Evolutionary conservation across 2,888 invertebrate genomes (phyloP).

Genomic region (Embidobia sp.): DNA sequence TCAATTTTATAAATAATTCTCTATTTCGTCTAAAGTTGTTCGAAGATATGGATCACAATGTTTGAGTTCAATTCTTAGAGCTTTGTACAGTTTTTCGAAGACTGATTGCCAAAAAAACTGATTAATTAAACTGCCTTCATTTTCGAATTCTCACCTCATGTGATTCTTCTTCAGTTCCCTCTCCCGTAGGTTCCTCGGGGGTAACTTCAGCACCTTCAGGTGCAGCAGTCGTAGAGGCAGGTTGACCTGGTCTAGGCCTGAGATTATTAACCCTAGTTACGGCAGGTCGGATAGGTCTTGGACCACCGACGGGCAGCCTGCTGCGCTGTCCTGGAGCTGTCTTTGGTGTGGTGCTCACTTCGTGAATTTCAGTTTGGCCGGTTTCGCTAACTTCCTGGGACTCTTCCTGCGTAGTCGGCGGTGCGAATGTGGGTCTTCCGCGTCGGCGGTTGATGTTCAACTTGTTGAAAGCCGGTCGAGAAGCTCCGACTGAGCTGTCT

Average conservation of each 20-base stretch:
- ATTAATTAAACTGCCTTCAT: too few species aligned
- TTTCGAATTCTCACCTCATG: conserved; percentile 77
- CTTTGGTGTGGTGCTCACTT: conserved; percentile 58
- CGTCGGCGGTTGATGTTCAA: conserved; percentile 75
- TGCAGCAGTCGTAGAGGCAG: conserved; percentile 81
- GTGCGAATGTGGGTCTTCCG: conserved; percentile 72
- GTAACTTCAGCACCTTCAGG: conserved; percentile 71
- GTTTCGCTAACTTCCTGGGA: conserved; percentile 67
- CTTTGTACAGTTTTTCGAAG: too few species aligned
- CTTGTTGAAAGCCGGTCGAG: conserved; percentile 75
- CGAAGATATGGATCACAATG: too few species aligned
- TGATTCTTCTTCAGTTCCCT: conserved; percentile 79
- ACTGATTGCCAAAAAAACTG: too few species aligned
- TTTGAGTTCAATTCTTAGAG: too few species aligned
- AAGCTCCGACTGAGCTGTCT: conserved; percentile 60
- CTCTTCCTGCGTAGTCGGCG: conserved; percentile 69
- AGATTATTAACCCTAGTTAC: conserved; percentile 85
- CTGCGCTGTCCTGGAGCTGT: conserved; percentile 50
- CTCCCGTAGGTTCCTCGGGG: conserved; percentile 78
- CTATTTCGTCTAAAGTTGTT: too few species aligned
- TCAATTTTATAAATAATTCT: too few species aligned
- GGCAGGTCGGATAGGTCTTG: conserved; percentile 85
- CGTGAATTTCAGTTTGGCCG: conserved; percentile 56
- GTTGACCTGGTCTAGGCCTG: conserved; percentile 82
- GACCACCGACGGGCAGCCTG: conserved; percentile 78